Conservation (phyloP, 1,140 invertebrate genomes). For the Bilobella aurantiaca region DNA sequence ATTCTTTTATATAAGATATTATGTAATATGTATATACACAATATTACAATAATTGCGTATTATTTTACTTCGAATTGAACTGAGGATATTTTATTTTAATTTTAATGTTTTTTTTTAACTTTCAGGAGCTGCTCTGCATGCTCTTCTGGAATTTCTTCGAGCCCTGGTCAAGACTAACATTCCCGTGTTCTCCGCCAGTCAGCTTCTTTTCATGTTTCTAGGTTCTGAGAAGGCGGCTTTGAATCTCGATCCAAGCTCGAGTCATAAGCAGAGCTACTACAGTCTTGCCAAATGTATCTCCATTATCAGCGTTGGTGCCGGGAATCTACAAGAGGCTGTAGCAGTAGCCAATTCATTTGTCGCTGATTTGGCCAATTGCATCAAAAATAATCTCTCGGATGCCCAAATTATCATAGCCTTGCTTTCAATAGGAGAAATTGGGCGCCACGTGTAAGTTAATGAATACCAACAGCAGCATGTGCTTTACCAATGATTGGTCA, state of each 20-base stretch:
- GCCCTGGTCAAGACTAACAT: conserved; percentile 70
- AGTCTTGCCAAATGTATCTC: conserved; percentile 78
- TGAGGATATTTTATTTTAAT: no score
- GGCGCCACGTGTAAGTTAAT: conserved; percentile 70
- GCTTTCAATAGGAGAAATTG: conserved; percentile 91
- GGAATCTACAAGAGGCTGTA: conserved; percentile 52
- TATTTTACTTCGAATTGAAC: no score
- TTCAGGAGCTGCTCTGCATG: conserved; percentile 67
- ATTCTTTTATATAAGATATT: no score
- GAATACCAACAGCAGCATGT: no score
- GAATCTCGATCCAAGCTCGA: conserved; percentile 19
- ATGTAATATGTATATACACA: no score
- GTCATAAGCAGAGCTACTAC: conserved; percentile 34
- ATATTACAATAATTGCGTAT: no score
- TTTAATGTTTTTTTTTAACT: conserved; percentile 2
- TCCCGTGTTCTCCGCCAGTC: conserved; percentile 45
- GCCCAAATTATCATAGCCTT: conserved; percentile 82
- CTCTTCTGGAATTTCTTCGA: conserved; percentile 84
- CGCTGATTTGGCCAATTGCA: conserved; percentile 59
- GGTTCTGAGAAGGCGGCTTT: conserved; percentile 22
- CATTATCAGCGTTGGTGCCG: conserved; percentile 68
- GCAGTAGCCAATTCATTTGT: conserved; percentile 77
- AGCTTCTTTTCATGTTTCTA: conserved; percentile 39
- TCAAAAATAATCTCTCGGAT: conserved; percentile 44
- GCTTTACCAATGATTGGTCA: no score